Evolutionary conservation across 2,113 vertebrate species (phyloP), one percentile per base, ranked within the genome.

Genomic region (Mystacornis crossleyi): DNA sequence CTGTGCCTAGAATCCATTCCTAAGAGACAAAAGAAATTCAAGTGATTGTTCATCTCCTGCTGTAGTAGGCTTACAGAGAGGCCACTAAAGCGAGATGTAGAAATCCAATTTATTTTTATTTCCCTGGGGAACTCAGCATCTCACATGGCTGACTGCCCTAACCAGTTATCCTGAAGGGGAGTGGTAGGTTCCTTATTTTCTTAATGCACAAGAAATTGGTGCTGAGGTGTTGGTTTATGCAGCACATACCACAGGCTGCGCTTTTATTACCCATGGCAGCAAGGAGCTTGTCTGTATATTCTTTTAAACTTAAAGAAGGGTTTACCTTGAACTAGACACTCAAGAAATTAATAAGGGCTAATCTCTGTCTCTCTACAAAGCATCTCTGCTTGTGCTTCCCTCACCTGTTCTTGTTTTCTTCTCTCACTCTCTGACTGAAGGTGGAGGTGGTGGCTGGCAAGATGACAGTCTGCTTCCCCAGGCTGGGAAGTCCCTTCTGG

Each of bases 381-480:
- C 34, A 69, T 29, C 7, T 80, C 31, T 83, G 20, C 47, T 54
- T 75, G 33, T 80, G 26, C 42, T 66, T 83, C 16, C 16, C 64
- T 94, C 25, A 90, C 17, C 31, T 90, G 19, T 33, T 54, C 40
- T 90, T 65, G 13, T 79, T 90, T 79, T 69, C 5, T 83, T 94
- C 50, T 87, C 53, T 83, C 33, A 16, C 33, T 21, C 33, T 21
- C 58, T 55, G 20, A 79, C 29, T 92, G 45, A 92, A 97, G 99
- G 99, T 96, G 99, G 98, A 95, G 99, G 99, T 50, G 99, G 99
- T 25, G 98, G 99, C 74, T 99, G 99, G 99, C 98, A 95, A 86
- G 98, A 98, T 57, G 53, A 82, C 29, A 94, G 94, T 16, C 93
- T 97, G 53, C 79, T 97, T 62, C 82, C 81, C 18, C 98, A 97